Evolutionary conservation across 2,797 vertebrate genomes (phyloP).

Genomic region (Antrozous pallidus): DNA sequence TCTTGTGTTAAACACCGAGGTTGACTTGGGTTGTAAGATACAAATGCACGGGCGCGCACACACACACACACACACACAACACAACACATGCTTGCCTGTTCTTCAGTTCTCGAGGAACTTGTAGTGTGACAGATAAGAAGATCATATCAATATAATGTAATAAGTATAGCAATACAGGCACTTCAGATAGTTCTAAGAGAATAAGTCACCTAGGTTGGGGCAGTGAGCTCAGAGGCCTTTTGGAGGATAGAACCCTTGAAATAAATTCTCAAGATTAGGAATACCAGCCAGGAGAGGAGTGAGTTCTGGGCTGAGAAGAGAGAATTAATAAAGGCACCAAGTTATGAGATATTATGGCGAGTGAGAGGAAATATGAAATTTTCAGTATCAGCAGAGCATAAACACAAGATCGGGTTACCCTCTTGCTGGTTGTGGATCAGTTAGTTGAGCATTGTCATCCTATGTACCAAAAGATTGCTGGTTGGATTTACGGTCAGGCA

Average conservation of each 20-base stretch:
- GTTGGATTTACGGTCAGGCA: too few species aligned
- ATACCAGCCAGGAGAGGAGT: background rate
- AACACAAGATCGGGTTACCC: background rate
- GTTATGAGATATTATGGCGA: background rate
- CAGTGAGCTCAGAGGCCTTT: background rate
- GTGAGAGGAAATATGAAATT: background rate
- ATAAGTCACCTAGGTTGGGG: background rate
- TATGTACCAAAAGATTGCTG: too few species aligned
- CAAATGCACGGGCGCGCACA: background rate
- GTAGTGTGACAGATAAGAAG: background rate
- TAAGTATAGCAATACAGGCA: background rate
- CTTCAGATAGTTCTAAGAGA: background rate
- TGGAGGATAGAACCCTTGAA: background rate
- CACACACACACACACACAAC: too few species aligned
- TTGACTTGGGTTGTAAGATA: background rate
- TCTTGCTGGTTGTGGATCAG: too few species aligned
- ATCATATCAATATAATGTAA: background rate
- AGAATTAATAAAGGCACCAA: background rate
- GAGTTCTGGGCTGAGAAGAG: background rate
- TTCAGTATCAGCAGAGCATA: background rate
- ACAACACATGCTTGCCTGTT: background rate
- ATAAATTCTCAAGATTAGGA: background rate
- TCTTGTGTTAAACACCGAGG: background rate
- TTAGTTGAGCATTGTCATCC: too few species aligned
- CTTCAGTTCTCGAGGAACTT: background rate